Evolutionary conservation across 37 sponge, comb jelly and placozoan species (phyloP), one percentile per base, ranked within the genome.

Genomic region (Cladorhizidae sp.): DNA sequence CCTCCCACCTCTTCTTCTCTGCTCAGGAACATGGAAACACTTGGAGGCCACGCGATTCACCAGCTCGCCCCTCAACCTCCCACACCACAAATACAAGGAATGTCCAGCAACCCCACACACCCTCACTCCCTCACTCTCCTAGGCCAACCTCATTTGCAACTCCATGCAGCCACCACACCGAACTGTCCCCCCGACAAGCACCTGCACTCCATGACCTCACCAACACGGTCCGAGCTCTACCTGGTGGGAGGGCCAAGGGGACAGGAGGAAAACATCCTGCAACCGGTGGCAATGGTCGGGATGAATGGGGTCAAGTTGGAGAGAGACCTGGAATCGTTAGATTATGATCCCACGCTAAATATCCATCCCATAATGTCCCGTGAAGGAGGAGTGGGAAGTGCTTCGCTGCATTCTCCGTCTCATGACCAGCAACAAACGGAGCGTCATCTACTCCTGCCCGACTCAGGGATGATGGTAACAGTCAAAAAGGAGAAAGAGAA

Each of bases 401-500:
- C 35, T 5, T 41, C 71, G 9, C 45, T 23, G 5, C 28, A 23
- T 28, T 59, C 61, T 28, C 28, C 61, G 12, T 18, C 23, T 8
- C 71, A 71, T 41, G 45, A 15, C 71, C 45, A 43, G 5, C 61
- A 26, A 23, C 61, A 23, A 18, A 12, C 17, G 61, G 61, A 28
- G 17, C 61, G n/a, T 5, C 61, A 59, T 12, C 28, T 23, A 45
- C 61, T 26, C n/a, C 61, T 17, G 61, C 61, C n/a, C 6, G 28
- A 12, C 28, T 26, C 28, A 5, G 61, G 12, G 28, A 12, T 59
- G 61, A 59, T 59, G 61, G 28, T 17, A 12, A 23, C 61, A 7
- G 25, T 41, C 14, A 82, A 81, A 35, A 70, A 79, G 56, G 76
- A 78, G 14, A 92, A 80, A 40, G 88, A 87, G 40, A 87, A 80